phyloP scores from a whole-genome alignment of 2,113 vertebrate species.

The Strix aluco region DNA sequence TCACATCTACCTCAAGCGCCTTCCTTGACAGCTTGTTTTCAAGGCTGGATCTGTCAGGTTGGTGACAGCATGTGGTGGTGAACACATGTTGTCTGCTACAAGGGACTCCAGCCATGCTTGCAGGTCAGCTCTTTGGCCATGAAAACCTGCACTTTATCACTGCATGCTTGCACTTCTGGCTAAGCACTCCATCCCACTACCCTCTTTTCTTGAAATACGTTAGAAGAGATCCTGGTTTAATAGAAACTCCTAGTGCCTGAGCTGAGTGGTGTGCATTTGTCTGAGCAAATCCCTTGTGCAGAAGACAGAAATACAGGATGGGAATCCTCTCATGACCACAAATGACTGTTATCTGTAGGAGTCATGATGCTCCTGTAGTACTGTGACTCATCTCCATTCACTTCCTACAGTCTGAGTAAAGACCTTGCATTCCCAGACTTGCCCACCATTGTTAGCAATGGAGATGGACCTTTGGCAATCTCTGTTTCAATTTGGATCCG shows the following conservation, averaged over 20 bases:
- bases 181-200: background rate
- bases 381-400: background rate
- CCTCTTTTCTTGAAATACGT: background rate
- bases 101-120: accelerated
- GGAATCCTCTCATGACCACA: background rate
- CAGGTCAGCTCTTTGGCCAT: background rate
- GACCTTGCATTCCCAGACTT: background rate
- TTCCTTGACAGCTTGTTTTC: background rate
- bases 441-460: background rate
- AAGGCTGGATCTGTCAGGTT: background rate
- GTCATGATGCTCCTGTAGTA: background rate
- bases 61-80: background rate
- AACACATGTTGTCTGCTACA: background rate
- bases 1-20: background rate
- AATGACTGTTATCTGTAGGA: background rate
- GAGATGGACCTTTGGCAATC: background rate
- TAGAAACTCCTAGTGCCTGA: background rate
- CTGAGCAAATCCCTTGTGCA: background rate
- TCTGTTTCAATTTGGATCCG: background rate
- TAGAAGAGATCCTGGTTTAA: background rate
- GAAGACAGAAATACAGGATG: background rate
- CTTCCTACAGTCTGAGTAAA: background rate
- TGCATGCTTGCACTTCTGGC: background rate
- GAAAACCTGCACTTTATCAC: background rate
- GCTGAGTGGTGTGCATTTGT: no score